These are phyloP conservation scores for Xenentodon cancila DNA, from an alignment of 2,797 vertebrate species.

Conservation along the genomic window DNA sequence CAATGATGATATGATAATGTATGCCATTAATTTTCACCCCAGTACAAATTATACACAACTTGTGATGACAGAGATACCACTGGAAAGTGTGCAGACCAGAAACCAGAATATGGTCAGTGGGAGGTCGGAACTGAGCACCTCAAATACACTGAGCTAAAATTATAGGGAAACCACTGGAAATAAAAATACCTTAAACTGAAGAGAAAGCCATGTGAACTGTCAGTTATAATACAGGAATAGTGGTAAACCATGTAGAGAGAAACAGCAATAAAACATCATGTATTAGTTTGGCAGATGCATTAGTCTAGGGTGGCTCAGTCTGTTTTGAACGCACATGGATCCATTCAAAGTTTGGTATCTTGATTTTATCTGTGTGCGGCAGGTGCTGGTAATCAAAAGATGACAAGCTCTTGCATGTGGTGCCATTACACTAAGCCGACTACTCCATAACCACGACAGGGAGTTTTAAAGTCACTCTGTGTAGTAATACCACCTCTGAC, in stretches of 20 bases:
- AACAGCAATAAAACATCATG: constrained; percentile 7
- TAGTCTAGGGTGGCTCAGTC: constrained; percentile 1
- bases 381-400: constrained; percentile 6
- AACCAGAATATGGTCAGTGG: constrained; percentile 36
- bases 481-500: too few relatives aligned
- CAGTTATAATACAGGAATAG: constrained; percentile 20
- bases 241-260: constrained; percentile 19
- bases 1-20: constrained; percentile 11
- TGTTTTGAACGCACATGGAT: too few relatives aligned
- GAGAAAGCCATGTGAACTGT: constrained; percentile 22
- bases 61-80: constrained; percentile 15
- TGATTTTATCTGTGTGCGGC: not conserved
- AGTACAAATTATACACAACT: constrained; percentile 18
- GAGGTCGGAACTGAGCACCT: constrained; percentile 36
- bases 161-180: constrained; percentile 48
- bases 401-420: too few relatives aligned
- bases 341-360: not conserved
- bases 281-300: constrained; percentile 4
- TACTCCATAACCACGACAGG: too few relatives aligned
- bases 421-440: too few relatives aligned
- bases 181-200: constrained; percentile 42
- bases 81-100: constrained; percentile 33
- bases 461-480: too few relatives aligned
- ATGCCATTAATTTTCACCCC: constrained; percentile 14
- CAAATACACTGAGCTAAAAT: constrained; percentile 40